Base-by-base conservation (phyloP, 2,113 vertebrate species). In the Poeciliopsis turrubarensis region DNA sequence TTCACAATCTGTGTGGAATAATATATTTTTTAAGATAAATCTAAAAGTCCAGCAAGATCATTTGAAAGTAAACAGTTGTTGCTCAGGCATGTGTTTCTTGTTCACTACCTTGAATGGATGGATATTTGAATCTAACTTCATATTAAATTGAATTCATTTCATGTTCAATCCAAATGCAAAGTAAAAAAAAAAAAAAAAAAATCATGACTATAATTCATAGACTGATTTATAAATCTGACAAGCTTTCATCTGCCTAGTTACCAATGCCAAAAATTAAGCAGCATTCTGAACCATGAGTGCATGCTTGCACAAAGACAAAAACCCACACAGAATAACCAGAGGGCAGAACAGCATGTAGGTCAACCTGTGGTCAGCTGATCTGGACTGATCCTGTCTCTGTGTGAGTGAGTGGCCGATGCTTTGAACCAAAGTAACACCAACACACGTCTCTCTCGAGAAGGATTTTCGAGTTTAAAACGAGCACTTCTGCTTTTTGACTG, bases 301-400 rank as follows among this genome's bases (percentile, higher is more conserved):
- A 25, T 30, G 44, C 65, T 47, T 74, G 60, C 69, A 41, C 32
- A 81, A 32, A 69, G 54, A 73, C 34, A 73, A 65, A 78, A 69
- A 31, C 31, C 63, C 65, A 72, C 70, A 77, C 39, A 77, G 54
- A 70, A 37, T 77, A 85, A 81, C 87, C 65, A 63, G 29, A 47
- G 77, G 81, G 83, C 72, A 81, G 66, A 78, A 26, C 86, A 80
- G 87, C 88, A 92, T 88, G 87, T 91, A 89, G 92, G 90, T 90
- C 92, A 91, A 90, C 85, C 77, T 80, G 87, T 89, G 88, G 86
- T 89, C 89, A 91, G 92, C 88, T 90, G 87, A 89, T 84, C 86
- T 79, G 72, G 51, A 32, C 82, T 90, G 88, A 87, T 87, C 89
- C 84, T 68, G 77, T 87, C 82, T 60, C 41, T 62, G 65, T 72